Percentiles rank a stretch among this genome's conserved stretches.
Evolutionary conservation across 2,797 vertebrate genomes (phyloP).

Genomic region (Galagoides demidoff): DNA sequence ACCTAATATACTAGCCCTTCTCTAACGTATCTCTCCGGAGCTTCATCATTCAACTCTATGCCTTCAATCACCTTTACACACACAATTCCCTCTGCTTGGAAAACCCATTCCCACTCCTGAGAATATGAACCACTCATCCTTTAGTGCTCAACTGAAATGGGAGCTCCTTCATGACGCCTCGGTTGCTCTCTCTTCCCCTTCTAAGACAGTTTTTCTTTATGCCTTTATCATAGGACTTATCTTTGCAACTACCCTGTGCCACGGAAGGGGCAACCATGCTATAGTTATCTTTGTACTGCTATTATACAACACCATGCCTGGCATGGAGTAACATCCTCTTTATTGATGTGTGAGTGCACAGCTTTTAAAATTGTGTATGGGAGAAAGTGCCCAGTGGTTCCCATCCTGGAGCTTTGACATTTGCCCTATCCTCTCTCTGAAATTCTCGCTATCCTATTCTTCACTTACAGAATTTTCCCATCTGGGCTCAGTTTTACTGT

Average conservation of each 20-base stretch:
- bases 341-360: neutral
- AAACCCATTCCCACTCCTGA: neutral
- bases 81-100: neutral
- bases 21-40: neutral
- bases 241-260: neutral
- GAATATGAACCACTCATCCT: neutral
- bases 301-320: neutral
- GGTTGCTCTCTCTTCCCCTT: neutral
- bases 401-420: neutral
- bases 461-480: neutral
- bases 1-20: neutral
- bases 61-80: neutral
- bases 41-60: neutral
- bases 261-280: neutral
- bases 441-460: neutral
- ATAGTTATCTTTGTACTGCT: neutral
- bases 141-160: neutral
- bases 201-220: neutral
- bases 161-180: neutral
- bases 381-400: neutral
- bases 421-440: neutral
- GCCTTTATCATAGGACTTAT: neutral
- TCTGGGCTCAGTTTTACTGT: neutral
- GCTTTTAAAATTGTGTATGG: neutral
- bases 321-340: accelerated